Base-by-base conservation (phyloP, 2,888 invertebrate genomes). In the Asteroscopus sphinx region DNA sequence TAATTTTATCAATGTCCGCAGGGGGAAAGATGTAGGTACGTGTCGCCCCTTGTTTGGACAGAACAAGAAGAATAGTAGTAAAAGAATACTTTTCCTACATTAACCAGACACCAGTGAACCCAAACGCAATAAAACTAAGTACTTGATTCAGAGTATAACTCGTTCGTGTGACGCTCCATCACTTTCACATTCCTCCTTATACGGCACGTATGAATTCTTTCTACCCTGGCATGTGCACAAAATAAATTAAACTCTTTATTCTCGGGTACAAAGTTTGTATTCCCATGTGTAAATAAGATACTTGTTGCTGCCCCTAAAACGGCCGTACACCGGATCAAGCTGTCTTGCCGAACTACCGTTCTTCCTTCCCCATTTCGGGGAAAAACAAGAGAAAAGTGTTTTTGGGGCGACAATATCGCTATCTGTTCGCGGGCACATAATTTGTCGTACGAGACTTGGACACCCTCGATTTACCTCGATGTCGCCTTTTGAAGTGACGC, bases 221-320 rank as follows among this genome's bases (percentile, higher is more conserved):
- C 73, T 73, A 72, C 57, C 52, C 57, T 40, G 47, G 51, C 25
- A 41, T 51, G 45, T 30, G 52, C 46, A 48, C 75, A 58, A 79
- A 74, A 76, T 69, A 77, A 85, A 83, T 76, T 74, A 73, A 79
- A 82, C 86, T 79, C 75, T 87, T 81, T 79, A 64, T 73, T 59
- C 71, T 68, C 36, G 68, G 58, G 55, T 46, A 79, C 74, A 90
- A 79, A 82, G 87, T 84, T 83, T 75, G 75, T 69, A 82, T 87
- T 88, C 77, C 81, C 72, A 69, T 80, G 85, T 79, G 73, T 68
- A 70, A 62, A 71, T 63, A 59, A 59, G 66, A 77, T 84, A 92
- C 92, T 91, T 92, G 92, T 92, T 92, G 92, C 92, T 92, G 89
- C 81, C 85, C 85, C 85, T 83, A 76, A 82, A 85, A 83, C 81